These are phyloP conservation scores for Macheiramphus alcinus DNA, from an alignment of 2,113 vertebrate genomes.

Conservation along the genomic window DNA sequence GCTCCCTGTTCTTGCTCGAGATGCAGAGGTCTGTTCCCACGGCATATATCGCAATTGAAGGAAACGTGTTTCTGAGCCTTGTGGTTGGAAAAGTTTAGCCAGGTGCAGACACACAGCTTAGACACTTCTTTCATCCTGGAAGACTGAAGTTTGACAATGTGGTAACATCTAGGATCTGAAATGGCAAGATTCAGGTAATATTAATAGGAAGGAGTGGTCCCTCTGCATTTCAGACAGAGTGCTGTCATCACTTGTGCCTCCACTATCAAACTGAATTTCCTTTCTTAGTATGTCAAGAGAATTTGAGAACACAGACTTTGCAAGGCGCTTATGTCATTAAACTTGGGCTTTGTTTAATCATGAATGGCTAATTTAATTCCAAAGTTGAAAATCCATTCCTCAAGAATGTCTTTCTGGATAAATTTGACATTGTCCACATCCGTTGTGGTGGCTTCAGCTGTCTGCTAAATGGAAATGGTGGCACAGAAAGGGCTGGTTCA, in stretches of 20 bases:
- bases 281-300: neutral
- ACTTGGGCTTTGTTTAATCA: neutral
- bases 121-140: neutral
- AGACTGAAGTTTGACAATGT: neutral
- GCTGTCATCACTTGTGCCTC: neutral
- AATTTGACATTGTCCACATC: neutral
- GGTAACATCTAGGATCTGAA: neutral
- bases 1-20: neutral
- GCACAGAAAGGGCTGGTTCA: neutral
- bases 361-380: neutral
- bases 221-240: neutral
- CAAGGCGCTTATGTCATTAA: neutral
- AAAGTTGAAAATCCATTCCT: neutral
- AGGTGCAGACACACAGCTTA: neutral
- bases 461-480: neutral
- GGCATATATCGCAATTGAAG: accelerated
- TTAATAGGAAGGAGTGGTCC: neutral
- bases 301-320: neutral
- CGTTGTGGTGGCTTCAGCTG: neutral
- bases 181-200: neutral
- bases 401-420: neutral
- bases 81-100: neutral
- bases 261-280: neutral
- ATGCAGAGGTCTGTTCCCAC: neutral
- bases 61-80: neutral